Evolutionary conservation across 2,888 invertebrate species (phyloP).

Genomic region (Cantharis lateralis): DNA sequence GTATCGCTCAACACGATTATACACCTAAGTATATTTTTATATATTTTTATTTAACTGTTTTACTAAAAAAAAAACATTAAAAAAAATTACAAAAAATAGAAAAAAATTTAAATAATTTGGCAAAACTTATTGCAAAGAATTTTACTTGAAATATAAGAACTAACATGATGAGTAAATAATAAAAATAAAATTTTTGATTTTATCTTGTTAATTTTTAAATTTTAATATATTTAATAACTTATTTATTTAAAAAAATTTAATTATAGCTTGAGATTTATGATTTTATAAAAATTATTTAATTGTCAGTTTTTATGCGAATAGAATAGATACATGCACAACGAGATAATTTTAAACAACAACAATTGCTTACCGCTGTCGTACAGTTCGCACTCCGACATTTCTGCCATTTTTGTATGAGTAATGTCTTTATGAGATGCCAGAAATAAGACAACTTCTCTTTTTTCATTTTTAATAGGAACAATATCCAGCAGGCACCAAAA

Average conservation of each 20-base stretch:
- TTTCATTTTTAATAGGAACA: slow-evolving; percentile 98
- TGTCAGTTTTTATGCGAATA: slow-evolving; percentile 47
- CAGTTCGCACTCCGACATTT: slow-evolving; percentile 82
- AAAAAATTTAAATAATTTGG: too few species aligned
- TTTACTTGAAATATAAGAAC: too few species aligned
- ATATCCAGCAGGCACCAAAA: slow-evolving; percentile 97
- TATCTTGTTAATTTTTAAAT: too few species aligned
- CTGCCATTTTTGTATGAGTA: slow-evolving; percentile 87
- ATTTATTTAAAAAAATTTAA: not conserved
- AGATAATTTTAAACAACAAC: slow-evolving; percentile 14
- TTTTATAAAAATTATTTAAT: slow-evolving; percentile 15
- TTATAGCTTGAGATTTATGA: too few species aligned
- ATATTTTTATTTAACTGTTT: too few species aligned
- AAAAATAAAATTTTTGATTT: too few species aligned
- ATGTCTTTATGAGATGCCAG: slow-evolving; percentile 97
- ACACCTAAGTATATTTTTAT: too few species aligned
- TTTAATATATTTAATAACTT: not conserved
- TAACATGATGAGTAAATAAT: too few species aligned
- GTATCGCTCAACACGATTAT: too few species aligned
- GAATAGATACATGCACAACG: slow-evolving; percentile 49
- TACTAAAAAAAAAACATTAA: too few species aligned
- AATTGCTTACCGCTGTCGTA: slow-evolving; percentile 82
- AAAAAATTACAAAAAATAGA: too few species aligned
- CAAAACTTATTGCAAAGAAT: too few species aligned
- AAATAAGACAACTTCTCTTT: slow-evolving; percentile 93